Evolutionary conservation across 2,888 invertebrate species (phyloP), one percentile per base, ranked within the genome.

Genomic region (Lasioglossum oenotherae): DNA sequence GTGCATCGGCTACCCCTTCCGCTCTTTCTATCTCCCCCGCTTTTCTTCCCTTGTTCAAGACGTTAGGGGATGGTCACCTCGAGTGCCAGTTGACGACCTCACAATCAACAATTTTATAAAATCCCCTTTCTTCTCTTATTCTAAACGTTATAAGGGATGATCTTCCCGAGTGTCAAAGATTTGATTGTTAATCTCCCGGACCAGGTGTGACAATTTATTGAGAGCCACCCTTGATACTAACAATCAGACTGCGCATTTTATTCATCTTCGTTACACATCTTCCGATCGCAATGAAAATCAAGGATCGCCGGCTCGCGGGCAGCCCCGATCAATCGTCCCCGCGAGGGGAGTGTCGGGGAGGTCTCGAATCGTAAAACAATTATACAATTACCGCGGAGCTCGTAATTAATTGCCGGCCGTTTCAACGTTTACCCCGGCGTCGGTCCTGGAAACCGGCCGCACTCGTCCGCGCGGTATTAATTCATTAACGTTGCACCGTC

Each of bases 361-460:
- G 44, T 84, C 89, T 86, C 92, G 92, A 71, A 71, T 93, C 93
- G 93, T 92, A 93, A 93, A 93, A 93, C 93, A 94, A 94, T 94
- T 92, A 93, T 92, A 93, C 92, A 93, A 93, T 94, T 93, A 93
- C 92, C 88, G 89, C 89, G 79, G 79, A 86, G 87, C 85, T 86
- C 91, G 93, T 93, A 93, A 94, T 94, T 94, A 94, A 94, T 93
- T 92, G 92, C 88, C 79, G 78, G 89, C 88, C 91, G 90, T 93
- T 93, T 92, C 91, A 90, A 91, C 92, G 91, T 92, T 92, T 92
- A 92, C 92, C 90, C 89, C 89, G 87, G 35, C 67, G 67, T 35
- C n/a, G 77, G 64, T 57, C 16, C 72, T 35, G 84, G 84, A 81
- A 82, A 67, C 64, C 73, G 67, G 74, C 77, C 78, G 60, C 60